These are phyloP conservation scores for Rhopalosiphum maidis DNA, from an alignment of 1,140 invertebrate genomes.

Conservation along the genomic window DNA sequence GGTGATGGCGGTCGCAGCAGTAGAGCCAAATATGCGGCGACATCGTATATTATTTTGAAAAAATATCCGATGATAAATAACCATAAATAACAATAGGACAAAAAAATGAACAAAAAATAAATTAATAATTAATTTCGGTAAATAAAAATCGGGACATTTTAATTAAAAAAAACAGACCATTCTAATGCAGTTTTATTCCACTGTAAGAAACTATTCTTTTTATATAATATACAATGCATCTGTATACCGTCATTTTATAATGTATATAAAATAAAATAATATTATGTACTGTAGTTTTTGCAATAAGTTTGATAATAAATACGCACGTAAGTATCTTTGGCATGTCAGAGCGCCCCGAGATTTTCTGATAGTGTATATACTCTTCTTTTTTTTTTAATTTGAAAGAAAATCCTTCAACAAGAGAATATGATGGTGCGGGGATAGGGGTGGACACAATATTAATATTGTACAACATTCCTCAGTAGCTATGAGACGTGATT, in stretches of 20 bases:
- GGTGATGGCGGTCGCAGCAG: background rate
- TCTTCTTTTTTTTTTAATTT: constrained; percentile 48
- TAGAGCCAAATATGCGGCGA: background rate
- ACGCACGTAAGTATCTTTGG: constrained; percentile 38
- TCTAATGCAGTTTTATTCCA: background rate
- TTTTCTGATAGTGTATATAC: background rate
- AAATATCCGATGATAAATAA: constrained; percentile 2
- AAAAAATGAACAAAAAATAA: background rate
- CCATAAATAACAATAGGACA: background rate
- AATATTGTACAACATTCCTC: constrained; percentile 52
- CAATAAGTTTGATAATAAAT: constrained; percentile 39
- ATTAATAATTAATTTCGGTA: constrained; percentile 57
- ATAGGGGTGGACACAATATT: constrained; percentile 5
- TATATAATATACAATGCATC: background rate
- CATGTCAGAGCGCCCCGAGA: constrained; percentile 11
- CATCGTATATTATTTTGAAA: background rate
- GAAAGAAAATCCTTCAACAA: constrained; percentile 43
- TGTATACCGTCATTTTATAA: background rate
- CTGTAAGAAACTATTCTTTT: background rate
- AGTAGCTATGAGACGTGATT: constrained; percentile 54
- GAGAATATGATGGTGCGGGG: background rate
- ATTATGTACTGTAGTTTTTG: background rate
- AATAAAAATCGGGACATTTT: constrained; percentile 51
- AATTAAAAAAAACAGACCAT: constrained; percentile 33
- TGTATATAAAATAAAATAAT: too few relatives aligned